These are phyloP conservation scores for Schizopygopsis pylzovi DNA, from an alignment of 2,797 vertebrate genomes.

Conservation along the genomic window DNA sequence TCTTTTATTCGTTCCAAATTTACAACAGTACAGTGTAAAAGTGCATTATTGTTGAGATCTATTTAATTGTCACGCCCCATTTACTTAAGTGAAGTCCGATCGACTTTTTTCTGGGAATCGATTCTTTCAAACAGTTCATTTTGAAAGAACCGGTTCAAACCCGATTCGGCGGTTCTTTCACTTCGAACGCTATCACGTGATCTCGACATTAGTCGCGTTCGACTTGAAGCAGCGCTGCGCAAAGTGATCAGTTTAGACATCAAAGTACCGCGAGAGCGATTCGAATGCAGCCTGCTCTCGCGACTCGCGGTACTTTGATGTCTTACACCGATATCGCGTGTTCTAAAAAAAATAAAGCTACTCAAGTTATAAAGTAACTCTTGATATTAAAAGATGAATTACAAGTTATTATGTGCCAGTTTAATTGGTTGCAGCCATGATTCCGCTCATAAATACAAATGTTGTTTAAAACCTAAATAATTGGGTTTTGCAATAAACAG, in stretches of 20 bases:
- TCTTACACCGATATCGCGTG: background rate
- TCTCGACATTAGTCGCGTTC: too few relatives aligned
- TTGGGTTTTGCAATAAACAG: background rate
- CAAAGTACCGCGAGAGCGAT: too few relatives aligned
- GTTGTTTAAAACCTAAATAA: background rate
- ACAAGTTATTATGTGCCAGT: background rate
- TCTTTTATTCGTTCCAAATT: background rate
- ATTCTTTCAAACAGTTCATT: background rate
- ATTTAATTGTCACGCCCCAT: background rate
- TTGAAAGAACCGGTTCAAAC: background rate
- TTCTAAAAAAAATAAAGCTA: background rate
- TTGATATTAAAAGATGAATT: background rate
- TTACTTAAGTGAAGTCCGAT: background rate
- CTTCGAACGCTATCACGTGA: background rate
- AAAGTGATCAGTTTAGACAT: too few relatives aligned
- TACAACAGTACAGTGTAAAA: background rate
- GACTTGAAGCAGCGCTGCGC: too few relatives aligned
- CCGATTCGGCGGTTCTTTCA: background rate
- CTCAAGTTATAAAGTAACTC: too few relatives aligned
- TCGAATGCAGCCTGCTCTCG: too few relatives aligned
- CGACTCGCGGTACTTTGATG: too few relatives aligned
- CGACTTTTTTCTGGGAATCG: background rate
- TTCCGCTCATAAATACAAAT: background rate
- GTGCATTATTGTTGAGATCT: background rate
- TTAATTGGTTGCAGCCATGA: background rate